Evolutionary conservation across 1,140 invertebrate species (phyloP).

Genomic region (Lamellibrachia luymesi): DNA sequence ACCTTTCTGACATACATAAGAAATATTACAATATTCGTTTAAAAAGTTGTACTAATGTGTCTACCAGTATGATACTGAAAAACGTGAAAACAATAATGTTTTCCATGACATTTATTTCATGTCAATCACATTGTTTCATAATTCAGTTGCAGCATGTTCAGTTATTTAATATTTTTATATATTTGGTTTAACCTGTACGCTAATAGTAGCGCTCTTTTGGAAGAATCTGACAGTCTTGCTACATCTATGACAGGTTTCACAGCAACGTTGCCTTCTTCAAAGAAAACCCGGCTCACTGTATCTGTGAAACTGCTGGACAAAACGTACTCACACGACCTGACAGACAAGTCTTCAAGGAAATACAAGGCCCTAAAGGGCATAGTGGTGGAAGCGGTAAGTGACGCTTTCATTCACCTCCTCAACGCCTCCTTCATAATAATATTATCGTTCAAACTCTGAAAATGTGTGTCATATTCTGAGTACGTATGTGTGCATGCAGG

Average conservation of each 20-base stretch:
- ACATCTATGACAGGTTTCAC: not conserved
- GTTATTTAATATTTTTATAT: not conserved
- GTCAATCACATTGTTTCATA: not conserved
- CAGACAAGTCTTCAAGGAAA: not conserved
- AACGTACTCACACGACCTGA: not conserved
- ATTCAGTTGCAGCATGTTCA: not conserved
- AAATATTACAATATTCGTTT: not conserved
- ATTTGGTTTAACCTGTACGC: not conserved
- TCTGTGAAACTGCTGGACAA: not conserved
- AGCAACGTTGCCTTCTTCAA: not conserved
- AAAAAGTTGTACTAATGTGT: not conserved
- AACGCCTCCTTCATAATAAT: too few species aligned
- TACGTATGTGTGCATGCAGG: too few species aligned
- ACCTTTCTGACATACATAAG: not conserved
- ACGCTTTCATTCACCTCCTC: not conserved
- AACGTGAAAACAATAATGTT: not conserved
- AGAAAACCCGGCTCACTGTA: not conserved
- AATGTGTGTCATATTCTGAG: too few species aligned
- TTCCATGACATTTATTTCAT: not conserved
- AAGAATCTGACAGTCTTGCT: not conserved
- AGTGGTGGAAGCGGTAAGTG: not conserved
- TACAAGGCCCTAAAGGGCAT: not conserved
- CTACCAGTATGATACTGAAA: not conserved
- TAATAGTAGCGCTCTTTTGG: not conserved
- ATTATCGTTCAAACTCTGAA: too few species aligned